phyloP scores from a whole-genome alignment of 2,888 invertebrate species.

The Netelia inedita region DNA sequence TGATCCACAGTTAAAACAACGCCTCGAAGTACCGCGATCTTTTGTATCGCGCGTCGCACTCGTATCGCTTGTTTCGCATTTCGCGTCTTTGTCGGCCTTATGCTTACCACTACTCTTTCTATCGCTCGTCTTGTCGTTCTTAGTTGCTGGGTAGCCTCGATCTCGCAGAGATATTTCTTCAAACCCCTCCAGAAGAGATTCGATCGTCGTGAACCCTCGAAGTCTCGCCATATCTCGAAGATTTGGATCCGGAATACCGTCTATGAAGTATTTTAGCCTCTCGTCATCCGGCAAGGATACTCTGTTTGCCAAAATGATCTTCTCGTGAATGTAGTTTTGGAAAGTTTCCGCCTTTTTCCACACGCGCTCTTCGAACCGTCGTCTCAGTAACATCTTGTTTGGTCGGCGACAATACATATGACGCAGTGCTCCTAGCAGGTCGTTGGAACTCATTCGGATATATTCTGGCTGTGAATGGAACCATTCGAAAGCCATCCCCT shows the following conservation, averaged over 20 bases:
- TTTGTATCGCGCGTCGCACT: neutral
- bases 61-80: neutral
- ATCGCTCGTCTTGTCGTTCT: neutral
- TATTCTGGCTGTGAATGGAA: slow-evolving; percentile 52
- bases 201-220: neutral
- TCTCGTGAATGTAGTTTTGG: neutral
- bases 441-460: neutral
- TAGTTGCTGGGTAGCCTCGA: neutral
- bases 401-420: neutral
- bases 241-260: neutral
- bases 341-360: neutral
- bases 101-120: neutral
- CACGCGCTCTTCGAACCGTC: neutral
- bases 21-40: neutral
- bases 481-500: slow-evolving; percentile 39
- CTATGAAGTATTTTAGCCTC: neutral
- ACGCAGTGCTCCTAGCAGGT: neutral
- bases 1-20: neutral
- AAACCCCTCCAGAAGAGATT: neutral
- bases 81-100: neutral
- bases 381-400: neutral
- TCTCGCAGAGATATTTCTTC: neutral
- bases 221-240: no score
- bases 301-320: neutral
- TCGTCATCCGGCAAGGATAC: neutral